Evolutionary conservation across 2,797 vertebrate genomes (phyloP).

Genomic region (Euphonia xanthogaster): DNA sequence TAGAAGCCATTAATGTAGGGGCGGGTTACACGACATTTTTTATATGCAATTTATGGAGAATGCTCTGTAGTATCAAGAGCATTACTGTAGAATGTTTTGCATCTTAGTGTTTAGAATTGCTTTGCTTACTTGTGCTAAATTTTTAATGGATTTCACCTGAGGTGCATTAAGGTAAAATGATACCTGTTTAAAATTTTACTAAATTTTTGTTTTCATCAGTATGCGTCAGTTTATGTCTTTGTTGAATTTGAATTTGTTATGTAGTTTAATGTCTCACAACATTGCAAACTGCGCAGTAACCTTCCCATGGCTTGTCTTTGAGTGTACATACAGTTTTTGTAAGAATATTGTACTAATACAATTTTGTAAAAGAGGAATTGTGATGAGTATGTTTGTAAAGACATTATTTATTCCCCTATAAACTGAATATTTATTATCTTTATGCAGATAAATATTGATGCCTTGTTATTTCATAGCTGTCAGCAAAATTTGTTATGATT

Average conservation of each 20-base stretch:
- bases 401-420: background rate
- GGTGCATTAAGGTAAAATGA: background rate
- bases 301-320: background rate
- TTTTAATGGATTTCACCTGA: background rate
- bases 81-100: background rate
- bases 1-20: background rate
- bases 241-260: background rate
- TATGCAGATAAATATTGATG: background rate
- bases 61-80: background rate
- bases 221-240: background rate
- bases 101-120: background rate
- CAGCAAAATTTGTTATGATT: background rate
- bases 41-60: background rate
- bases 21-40: background rate
- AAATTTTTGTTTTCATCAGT: background rate
- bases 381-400: background rate
- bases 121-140: background rate
- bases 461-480: background rate
- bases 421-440: conserved; percentile 16
- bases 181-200: background rate
- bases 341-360: background rate
- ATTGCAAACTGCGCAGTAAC: background rate
- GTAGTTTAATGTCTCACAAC: background rate
- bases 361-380: background rate
- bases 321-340: background rate